Conservation (phyloP, 2,888 invertebrate genomes). For the Drosophila meridionalis region DNA sequence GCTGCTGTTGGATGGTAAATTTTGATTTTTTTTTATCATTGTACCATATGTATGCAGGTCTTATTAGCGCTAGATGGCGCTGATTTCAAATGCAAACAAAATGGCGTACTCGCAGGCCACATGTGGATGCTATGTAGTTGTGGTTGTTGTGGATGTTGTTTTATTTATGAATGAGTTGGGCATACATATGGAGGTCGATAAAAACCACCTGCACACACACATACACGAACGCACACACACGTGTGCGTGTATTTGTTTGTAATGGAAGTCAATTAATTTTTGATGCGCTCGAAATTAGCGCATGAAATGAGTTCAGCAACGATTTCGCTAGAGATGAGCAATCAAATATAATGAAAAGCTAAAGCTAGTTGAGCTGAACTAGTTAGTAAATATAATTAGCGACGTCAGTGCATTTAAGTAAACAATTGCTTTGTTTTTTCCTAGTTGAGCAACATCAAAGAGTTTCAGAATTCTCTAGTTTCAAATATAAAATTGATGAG, state of each 20-base stretch:
- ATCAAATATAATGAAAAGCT: neutral
- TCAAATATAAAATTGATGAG: neutral
- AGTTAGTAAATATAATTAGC: neutral
- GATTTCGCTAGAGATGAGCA: slow-evolving; percentile 36
- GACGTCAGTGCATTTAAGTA: neutral
- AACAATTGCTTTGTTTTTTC: neutral
- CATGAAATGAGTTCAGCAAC: slow-evolving; percentile 39
- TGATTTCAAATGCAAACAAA: slow-evolving; percentile 64
- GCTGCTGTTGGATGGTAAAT: neutral
- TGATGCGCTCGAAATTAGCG: slow-evolving; percentile 52
- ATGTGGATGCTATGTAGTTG: slow-evolving; percentile 20
- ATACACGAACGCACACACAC: slow-evolving; percentile 13
- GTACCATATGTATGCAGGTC: slow-evolving; percentile 32
- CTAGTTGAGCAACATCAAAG: neutral
- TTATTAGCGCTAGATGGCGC: slow-evolving; percentile 69
- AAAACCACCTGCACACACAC: slow-evolving; percentile 36
- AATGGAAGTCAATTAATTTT: slow-evolving; percentile 46
- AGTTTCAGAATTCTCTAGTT: neutral
- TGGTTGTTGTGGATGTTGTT: slow-evolving; percentile 31
- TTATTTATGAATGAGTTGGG: slow-evolving; percentile 69
- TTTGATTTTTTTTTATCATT: neutral
- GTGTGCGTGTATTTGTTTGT: slow-evolving; percentile 2
- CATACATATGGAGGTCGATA: slow-evolving; percentile 46
- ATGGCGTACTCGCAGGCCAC: slow-evolving; percentile 47
- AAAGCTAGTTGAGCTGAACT: neutral